Percentiles rank a stretch among this genome's conserved stretches.
phyloP scores from a whole-genome alignment of 2,113 vertebrate genomes.

The Zootoca vivipara region DNA sequence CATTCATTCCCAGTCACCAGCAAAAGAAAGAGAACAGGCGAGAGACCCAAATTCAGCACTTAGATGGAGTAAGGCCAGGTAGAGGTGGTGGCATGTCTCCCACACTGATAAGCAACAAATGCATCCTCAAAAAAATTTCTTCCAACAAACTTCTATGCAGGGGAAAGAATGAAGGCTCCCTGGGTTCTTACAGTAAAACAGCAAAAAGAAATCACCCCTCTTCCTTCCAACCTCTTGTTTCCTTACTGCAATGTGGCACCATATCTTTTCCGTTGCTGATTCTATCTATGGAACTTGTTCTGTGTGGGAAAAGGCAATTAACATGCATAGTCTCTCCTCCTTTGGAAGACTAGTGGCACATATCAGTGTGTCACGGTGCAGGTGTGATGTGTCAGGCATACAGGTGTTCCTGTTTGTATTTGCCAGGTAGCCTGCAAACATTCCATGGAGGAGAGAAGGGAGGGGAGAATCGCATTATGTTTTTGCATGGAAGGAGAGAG shows the following conservation, averaged over 20 bases:
- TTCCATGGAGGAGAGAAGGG: accelerated
- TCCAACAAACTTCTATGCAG: neutral
- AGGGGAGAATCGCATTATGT: neutral
- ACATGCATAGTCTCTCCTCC: neutral
- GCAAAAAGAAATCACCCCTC: neutral
- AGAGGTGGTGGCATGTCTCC: neutral
- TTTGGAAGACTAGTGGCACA: neutral
- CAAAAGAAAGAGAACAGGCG: neutral
- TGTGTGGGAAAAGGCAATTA: slow-evolving; percentile 5
- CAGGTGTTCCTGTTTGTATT: slow-evolving; percentile 36
- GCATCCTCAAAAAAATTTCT: neutral
- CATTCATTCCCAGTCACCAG: neutral
- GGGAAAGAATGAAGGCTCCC: neutral
- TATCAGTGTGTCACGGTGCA: neutral
- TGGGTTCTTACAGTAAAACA: neutral
- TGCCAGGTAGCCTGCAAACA: slow-evolving; percentile 35
- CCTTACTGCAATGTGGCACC: neutral
- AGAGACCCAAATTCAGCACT: neutral
- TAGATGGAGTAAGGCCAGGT: neutral
- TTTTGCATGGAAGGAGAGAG: slow-evolving; percentile 29
- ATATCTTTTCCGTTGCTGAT: slow-evolving; percentile 11
- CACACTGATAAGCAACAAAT: neutral
- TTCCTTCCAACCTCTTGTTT: neutral
- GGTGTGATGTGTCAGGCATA: slow-evolving; percentile 24
- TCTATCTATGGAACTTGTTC: slow-evolving; percentile 4